Conservation (phyloP, 2,113 vertebrate genomes). For the Anolis carolinensis region DNA sequence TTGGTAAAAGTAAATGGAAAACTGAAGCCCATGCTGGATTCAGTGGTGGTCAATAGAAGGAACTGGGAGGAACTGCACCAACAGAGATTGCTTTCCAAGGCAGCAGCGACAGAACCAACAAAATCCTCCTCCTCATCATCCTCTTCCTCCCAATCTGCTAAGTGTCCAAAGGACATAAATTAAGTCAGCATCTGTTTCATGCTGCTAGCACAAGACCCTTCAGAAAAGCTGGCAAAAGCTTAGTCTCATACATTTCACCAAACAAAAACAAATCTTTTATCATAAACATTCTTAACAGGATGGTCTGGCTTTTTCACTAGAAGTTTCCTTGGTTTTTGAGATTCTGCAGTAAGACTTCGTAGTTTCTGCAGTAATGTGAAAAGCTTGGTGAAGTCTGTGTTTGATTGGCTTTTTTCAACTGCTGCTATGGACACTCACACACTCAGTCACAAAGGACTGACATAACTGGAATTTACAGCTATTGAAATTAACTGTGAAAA, state of each 20-base stretch:
- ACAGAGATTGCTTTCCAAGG: slow-evolving; percentile 77
- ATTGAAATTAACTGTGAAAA: slow-evolving; percentile 66
- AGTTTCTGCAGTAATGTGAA: slow-evolving; percentile 10
- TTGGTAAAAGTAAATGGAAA: slow-evolving; percentile 93
- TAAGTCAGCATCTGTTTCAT: slow-evolving; percentile 51
- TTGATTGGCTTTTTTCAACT: slow-evolving; percentile 58
- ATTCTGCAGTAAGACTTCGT: neutral
- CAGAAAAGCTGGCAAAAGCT: slow-evolving; percentile 48
- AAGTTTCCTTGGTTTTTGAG: slow-evolving; percentile 43
- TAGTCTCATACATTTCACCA: slow-evolving; percentile 33
- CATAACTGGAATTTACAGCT: slow-evolving; percentile 49
- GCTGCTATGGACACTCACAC: slow-evolving; percentile 47
- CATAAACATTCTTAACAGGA: slow-evolving; percentile 30
- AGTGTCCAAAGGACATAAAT: slow-evolving; percentile 65
- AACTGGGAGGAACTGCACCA: slow-evolving; percentile 94
- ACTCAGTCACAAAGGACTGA: slow-evolving; percentile 43
- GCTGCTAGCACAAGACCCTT: slow-evolving; percentile 26
- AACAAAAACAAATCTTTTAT: slow-evolving; percentile 35
- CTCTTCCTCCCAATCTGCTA: slow-evolving; percentile 41
- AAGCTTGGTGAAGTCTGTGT: slow-evolving; percentile 35
- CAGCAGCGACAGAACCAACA: neutral
- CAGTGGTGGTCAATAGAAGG: slow-evolving; percentile 85
- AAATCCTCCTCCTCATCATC: slow-evolving; percentile 36
- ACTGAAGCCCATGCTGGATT: slow-evolving; percentile 94
- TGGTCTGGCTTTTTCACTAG: slow-evolving; percentile 31